These are phyloP conservation scores for Pseudoips prasinana DNA, from an alignment of 2,888 invertebrate genomes.

Conservation along the genomic window DNA sequence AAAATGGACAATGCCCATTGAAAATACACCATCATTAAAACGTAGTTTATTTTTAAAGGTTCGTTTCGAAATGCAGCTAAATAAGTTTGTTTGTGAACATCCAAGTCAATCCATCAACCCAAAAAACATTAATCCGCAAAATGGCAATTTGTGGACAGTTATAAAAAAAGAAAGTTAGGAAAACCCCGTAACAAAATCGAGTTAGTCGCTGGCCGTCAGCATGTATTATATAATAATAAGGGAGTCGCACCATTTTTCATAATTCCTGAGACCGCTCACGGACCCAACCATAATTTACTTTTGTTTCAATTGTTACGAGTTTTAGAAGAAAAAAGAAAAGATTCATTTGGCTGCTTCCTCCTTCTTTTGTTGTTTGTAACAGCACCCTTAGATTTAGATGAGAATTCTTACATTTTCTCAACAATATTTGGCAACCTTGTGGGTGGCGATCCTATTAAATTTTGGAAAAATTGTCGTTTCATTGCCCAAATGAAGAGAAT, in stretches of 20 bases:
- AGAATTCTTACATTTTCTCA: constrained; percentile 39
- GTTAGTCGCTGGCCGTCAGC: constrained; percentile 25
- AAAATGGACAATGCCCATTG: too few relatives aligned
- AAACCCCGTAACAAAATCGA: constrained; percentile 27
- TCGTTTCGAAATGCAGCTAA: too few relatives aligned
- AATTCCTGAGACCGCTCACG: constrained; percentile 51
- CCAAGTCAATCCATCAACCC: constrained; percentile 27
- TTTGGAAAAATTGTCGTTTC: constrained; percentile 29
- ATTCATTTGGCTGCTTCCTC: constrained; percentile 59
- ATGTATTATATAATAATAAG: constrained; percentile 39
- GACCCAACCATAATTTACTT: constrained; percentile 67
- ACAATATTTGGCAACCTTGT: constrained; percentile 19
- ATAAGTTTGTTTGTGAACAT: too few relatives aligned
- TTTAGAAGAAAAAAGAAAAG: constrained; percentile 51
- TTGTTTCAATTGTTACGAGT: constrained; percentile 76
- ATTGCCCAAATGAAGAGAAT: constrained; percentile 23
- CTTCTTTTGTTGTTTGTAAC: constrained; percentile 42
- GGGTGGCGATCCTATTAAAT: constrained; percentile 26
- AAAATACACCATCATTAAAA: too few relatives aligned
- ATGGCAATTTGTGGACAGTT: constrained; percentile 9
- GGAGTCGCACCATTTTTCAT: constrained; percentile 60
- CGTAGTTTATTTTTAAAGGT: too few relatives aligned
- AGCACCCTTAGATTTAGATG: constrained; percentile 41
- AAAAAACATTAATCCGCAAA: constrained; percentile 24
- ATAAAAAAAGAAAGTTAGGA: constrained; percentile 14